Percentiles rank a stretch among this genome's conserved stretches.
Evolutionary conservation across 2,888 invertebrate species (phyloP).

Genomic region (Dinocampus coccinellae): DNA sequence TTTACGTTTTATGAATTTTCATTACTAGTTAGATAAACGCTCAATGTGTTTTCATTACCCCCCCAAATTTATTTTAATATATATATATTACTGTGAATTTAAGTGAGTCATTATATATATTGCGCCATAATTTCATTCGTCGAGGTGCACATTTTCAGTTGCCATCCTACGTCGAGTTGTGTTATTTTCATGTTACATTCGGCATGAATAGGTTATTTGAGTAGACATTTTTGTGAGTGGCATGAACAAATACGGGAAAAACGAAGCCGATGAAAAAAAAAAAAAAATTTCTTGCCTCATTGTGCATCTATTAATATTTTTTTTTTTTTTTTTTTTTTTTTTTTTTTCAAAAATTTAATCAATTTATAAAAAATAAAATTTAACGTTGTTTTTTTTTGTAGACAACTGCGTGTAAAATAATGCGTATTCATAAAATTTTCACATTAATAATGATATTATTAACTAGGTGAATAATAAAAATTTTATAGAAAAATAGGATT

Average conservation of each 20-base stretch:
- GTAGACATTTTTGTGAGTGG: neutral
- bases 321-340: neutral
- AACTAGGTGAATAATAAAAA: neutral
- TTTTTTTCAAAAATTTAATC: neutral
- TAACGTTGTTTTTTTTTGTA: neutral
- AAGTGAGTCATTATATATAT: neutral
- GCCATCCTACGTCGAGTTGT: conserved; percentile 18
- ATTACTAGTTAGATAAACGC: neutral
- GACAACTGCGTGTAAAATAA: neutral
- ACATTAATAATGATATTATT: neutral
- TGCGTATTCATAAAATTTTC: neutral
- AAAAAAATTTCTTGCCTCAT: neutral
- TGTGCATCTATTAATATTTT: neutral
- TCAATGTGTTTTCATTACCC: neutral
- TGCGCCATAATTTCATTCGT: neutral
- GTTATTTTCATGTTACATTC: neutral
- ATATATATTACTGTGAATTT: neutral
- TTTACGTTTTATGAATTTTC: neutral
- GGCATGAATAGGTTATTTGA: neutral
- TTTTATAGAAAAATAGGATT: neutral
- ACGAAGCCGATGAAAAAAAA: neutral
- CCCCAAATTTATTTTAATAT: neutral
- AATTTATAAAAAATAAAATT: neutral
- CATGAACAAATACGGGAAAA: neutral
- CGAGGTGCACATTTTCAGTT: conserved; percentile 16